Percentiles rank a stretch among this genome's conserved stretches.
Conservation (phyloP, 2,113 vertebrate species). For the Oryzias woworae region DNA sequence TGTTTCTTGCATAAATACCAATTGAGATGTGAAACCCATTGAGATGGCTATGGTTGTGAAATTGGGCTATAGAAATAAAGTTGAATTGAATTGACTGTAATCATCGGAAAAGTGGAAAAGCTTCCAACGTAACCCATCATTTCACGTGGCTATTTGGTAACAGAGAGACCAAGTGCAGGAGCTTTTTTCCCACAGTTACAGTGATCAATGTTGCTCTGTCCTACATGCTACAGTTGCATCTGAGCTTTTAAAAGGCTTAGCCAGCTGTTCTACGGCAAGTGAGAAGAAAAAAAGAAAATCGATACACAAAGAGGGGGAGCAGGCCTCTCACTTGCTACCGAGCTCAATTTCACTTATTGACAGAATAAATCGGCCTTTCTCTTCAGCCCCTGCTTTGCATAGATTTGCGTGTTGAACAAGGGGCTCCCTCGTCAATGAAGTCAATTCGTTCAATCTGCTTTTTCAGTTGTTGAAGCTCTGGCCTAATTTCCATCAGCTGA, state of each 20-base stretch:
- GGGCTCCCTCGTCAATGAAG: slow-evolving; percentile 7
- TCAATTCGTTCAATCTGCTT: slow-evolving; percentile 20
- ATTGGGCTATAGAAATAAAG: no score
- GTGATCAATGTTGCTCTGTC: slow-evolving; percentile 45
- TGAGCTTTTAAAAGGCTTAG: slow-evolving; percentile 49
- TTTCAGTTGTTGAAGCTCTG: slow-evolving; percentile 6
- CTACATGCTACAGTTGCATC: slow-evolving; percentile 61
- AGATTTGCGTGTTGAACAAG: slow-evolving; percentile 18
- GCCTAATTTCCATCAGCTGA: slow-evolving; percentile 22
- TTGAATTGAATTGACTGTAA: no score
- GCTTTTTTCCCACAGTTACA: slow-evolving; percentile 18
- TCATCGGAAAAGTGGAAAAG: slow-evolving; percentile 14
- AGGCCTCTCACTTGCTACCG: slow-evolving; percentile 9
- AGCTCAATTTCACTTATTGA: slow-evolving; percentile 33
- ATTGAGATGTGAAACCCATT: no score
- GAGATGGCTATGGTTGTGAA: no score
- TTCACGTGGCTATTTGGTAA: slow-evolving; percentile 21
- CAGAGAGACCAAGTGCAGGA: slow-evolving; percentile 14
- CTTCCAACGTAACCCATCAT: slow-evolving; percentile 29
- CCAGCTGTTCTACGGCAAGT: slow-evolving; percentile 24
- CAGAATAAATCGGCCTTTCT: slow-evolving; percentile 9
- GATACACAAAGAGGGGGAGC: slow-evolving; percentile 2
- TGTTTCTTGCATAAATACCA: no score
- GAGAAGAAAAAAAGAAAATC: slow-evolving; percentile 21
- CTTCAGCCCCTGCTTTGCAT: slow-evolving; percentile 5